Evolutionary conservation across 2,888 invertebrate species (phyloP).

Genomic region (Tetropium fuscum): DNA sequence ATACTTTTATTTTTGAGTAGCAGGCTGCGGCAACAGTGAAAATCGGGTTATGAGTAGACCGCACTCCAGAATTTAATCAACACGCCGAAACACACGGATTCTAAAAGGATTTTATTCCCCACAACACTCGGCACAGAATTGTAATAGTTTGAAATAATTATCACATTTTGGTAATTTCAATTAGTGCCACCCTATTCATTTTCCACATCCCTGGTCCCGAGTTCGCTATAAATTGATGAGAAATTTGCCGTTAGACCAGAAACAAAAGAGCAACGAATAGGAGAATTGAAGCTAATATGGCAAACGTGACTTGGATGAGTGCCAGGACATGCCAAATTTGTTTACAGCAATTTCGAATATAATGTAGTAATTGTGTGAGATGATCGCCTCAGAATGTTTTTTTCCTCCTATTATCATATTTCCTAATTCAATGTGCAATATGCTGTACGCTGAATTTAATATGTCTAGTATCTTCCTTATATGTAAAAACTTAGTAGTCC

Average conservation of each 20-base stretch:
- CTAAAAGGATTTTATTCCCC: neutral
- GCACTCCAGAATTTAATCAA: slow-evolving; percentile 1
- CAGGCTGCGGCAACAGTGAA: too few species aligned
- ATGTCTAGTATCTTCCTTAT: too few species aligned
- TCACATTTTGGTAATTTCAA: slow-evolving; percentile 18
- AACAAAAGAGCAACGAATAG: slow-evolving; percentile 4
- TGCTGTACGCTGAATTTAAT: too few species aligned
- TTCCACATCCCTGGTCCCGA: slow-evolving; percentile 4
- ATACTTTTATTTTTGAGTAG: too few species aligned
- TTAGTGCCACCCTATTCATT: slow-evolving; percentile 20
- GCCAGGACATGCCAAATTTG: slow-evolving; percentile 1
- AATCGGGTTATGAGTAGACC: neutral
- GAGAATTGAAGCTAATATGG: neutral
- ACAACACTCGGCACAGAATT: neutral
- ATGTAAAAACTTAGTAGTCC: too few species aligned
- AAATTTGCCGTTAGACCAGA: slow-evolving; percentile 1
- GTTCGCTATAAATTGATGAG: slow-evolving; percentile 12
- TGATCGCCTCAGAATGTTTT: too few species aligned
- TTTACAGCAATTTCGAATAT: too few species aligned
- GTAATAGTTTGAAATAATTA: slow-evolving; percentile 16
- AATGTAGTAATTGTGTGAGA: too few species aligned
- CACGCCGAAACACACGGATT: neutral
- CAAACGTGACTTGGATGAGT: neutral
- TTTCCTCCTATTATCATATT: too few species aligned
- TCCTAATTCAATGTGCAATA: too few species aligned